Conservation (phyloP, 1,140 invertebrate species). For the Dendrolimus kikuchii region DNA sequence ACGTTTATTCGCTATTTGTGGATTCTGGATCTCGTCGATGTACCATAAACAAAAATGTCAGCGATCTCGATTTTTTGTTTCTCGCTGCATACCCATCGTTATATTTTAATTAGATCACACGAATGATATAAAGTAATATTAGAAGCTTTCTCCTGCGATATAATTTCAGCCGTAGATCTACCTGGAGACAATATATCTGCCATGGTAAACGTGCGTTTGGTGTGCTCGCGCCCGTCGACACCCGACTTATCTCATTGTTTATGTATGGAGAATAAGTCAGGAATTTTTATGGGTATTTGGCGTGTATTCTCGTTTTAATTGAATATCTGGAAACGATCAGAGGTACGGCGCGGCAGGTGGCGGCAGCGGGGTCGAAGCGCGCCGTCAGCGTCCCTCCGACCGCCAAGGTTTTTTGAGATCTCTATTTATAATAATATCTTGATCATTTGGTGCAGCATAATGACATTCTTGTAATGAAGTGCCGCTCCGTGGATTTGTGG, state of each 20-base stretch:
- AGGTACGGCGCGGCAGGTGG: conserved; percentile 27
- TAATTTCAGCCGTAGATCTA: conserved; percentile 39
- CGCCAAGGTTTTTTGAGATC: conserved; percentile 58
- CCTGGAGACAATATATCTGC: conserved; percentile 58
- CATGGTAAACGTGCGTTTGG: conserved; percentile 67
- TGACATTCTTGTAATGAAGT: conserved; percentile 70
- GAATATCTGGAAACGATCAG: conserved; percentile 42
- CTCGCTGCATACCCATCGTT: conserved; percentile 64
- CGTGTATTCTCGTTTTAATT: conserved; percentile 52
- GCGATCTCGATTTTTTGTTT: conserved; percentile 73
- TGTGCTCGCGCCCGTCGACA: conserved; percentile 67
- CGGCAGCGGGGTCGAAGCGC: conserved; percentile 22
- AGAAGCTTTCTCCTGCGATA: conserved; percentile 55
- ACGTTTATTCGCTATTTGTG: conserved; percentile 71
- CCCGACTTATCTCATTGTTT: conserved; percentile 70
- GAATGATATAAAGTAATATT: conserved; percentile 67
- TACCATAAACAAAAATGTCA: conserved; percentile 74
- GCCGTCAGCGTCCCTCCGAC: conserved; percentile 39
- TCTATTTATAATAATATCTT: conserved; percentile 68
- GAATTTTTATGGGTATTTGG: conserved; percentile 63
- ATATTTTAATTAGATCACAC: conserved; percentile 69
- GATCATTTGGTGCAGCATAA: conserved; percentile 65
- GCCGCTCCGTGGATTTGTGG: conserved; percentile 59
- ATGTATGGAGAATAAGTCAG: conserved; percentile 68
- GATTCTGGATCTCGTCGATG: conserved; percentile 71